phyloP scores from a whole-genome alignment of 2,113 vertebrate genomes.

The Malurus alboscapulatus region DNA sequence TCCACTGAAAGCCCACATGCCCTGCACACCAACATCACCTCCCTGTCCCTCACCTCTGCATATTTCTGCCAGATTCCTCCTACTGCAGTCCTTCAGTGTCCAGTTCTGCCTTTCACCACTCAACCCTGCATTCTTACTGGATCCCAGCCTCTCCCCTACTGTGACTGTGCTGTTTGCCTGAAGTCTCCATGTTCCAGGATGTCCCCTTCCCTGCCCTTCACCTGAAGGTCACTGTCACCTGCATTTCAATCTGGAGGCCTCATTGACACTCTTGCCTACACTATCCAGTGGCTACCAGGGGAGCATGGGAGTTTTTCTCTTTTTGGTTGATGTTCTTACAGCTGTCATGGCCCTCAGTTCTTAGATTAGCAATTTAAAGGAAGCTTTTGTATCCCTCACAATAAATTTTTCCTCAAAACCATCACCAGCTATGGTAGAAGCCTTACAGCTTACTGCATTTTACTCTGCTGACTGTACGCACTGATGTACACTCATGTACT shows the following conservation, averaged over 20 bases:
- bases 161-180: background rate
- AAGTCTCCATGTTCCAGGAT: background rate
- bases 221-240: background rate
- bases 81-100: background rate
- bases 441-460: background rate
- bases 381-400: background rate
- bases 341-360: background rate
- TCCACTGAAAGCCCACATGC: background rate
- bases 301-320: background rate
- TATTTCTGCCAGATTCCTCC: background rate
- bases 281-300: background rate
- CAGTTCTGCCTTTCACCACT: background rate
- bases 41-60: background rate
- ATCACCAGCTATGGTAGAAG: background rate
- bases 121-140: background rate
- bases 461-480: background rate
- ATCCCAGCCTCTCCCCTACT: background rate
- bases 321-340: background rate
- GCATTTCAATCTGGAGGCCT: background rate
- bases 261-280: background rate
- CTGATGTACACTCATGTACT: background rate
- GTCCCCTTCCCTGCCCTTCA: background rate
- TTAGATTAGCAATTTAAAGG: background rate
- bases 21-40: rapidly evolving
- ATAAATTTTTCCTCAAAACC: background rate